phyloP scores from a whole-genome alignment of 2,113 vertebrate species.

The Aegypius monachus region DNA sequence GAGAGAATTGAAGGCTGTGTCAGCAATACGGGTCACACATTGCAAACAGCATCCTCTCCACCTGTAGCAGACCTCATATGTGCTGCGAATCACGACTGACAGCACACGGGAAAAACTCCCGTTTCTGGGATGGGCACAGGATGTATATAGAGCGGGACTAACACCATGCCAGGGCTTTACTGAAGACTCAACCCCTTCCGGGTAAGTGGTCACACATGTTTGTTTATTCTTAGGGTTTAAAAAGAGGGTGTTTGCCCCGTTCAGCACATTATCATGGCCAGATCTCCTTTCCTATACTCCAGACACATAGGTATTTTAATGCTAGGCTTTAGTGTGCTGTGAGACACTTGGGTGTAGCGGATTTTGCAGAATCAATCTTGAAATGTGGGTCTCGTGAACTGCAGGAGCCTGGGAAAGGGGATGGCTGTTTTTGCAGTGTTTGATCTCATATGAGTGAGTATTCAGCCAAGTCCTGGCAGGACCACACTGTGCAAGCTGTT shows the following conservation, averaged over 20 bases:
- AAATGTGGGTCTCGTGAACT: background rate
- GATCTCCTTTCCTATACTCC: background rate
- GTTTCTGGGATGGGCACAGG: background rate
- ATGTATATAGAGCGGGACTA: background rate
- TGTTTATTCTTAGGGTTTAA: background rate
- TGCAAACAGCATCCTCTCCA: background rate
- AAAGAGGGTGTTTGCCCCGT: background rate
- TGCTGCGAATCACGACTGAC: background rate
- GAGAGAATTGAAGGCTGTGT: background rate
- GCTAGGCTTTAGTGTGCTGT: background rate
- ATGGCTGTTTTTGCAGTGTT: background rate
- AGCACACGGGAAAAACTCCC: background rate
- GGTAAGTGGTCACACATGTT: background rate
- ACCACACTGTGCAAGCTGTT: background rate
- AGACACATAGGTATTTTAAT: background rate
- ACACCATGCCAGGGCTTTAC: background rate
- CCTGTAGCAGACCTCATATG: background rate
- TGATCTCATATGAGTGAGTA: accelerated
- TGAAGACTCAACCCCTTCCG: background rate
- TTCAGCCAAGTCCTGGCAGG: background rate
- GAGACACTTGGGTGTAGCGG: background rate
- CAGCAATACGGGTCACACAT: background rate
- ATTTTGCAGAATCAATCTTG: background rate
- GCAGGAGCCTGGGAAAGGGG: background rate
- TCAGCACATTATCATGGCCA: background rate